Conservation (phyloP, 2,888 invertebrate species). For the Cheilosia scutellata region DNA sequence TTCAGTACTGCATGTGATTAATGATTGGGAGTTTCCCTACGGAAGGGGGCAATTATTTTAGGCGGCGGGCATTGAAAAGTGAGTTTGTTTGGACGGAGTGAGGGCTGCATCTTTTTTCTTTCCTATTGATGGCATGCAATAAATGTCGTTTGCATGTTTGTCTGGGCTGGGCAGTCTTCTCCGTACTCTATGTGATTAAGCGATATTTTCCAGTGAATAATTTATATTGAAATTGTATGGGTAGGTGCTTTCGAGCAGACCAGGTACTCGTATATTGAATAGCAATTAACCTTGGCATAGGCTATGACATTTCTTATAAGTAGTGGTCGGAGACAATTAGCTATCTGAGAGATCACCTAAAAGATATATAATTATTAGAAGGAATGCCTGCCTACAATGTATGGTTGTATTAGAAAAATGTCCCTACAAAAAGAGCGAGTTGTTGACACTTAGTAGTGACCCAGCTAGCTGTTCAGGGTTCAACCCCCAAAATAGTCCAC, state of each 20-base stretch:
- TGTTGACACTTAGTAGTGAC: too few relatives aligned
- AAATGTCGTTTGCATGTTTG: conserved; percentile 43
- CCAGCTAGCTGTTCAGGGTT: too few relatives aligned
- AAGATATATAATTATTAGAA: too few relatives aligned
- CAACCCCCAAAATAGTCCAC: too few relatives aligned
- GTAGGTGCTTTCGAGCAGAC: background rate
- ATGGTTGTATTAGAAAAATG: too few relatives aligned
- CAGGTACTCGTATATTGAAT: background rate
- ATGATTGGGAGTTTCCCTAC: conserved; percentile 55
- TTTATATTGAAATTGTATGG: conserved; percentile 22
- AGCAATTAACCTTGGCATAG: background rate
- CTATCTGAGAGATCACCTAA: too few relatives aligned
- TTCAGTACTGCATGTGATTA: conserved; percentile 64
- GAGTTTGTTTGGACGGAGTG: conserved; percentile 10
- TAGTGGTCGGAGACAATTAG: too few relatives aligned
- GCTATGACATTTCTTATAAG: background rate
- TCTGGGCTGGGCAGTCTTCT: background rate
- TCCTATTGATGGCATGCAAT: conserved; percentile 29
- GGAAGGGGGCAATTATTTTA: conserved; percentile 69
- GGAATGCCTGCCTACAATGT: too few relatives aligned
- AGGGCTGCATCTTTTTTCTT: background rate
- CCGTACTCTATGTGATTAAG: conserved; percentile 47
- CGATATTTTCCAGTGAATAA: conserved; percentile 6
- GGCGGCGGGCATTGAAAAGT: conserved; percentile 42
- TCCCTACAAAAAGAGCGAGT: too few relatives aligned